Base-by-base conservation (phyloP, 2,888 invertebrate species). In the Diadromus collaris region DNA sequence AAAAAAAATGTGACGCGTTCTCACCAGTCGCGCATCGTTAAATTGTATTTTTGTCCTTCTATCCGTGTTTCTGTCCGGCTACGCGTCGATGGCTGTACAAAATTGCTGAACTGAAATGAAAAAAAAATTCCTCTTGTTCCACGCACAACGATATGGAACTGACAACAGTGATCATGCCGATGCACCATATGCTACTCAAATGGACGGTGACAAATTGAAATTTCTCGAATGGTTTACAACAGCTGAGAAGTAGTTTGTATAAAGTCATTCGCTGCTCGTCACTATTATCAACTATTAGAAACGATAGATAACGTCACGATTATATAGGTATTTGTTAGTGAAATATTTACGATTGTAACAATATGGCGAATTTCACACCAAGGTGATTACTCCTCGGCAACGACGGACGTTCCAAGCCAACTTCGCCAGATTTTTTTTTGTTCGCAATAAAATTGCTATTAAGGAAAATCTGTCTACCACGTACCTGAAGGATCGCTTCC, bases 1-100 rank as follows among this genome's bases (percentile, higher is more conserved):
- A 60, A 48, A 68, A 68, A 75, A 75, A 75, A 75, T n/a, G 56
- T 29, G 13, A 54, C 29, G 67, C 51, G 48, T 60, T 67, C 54
- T 44, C 44, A 32, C 56, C 29, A 6, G 58, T 32, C 44, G 58
- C 46, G 58, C 44, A 58, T 32, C 21, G 56, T 46, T 69, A n/a
- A 56, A 24, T 38, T n/a, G 24, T 29, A 27, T n/a, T 32, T 67
- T 24, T 68, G 13, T 63, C 27, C 41, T 16, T 54, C 21, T 51
- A 13, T 41, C 29, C 24, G 16, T 10, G 19, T 67, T 13, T 41
- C 24, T 16, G 16, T 38, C 41, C 19, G 5, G n/a, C 24, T 38
- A 61, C n/a, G 29, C 21, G n/a, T 51, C 34, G 24, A 16, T 38
- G 56, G 27, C 13, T 56, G 13, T 13, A 7, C 27, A 10, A 56